Conservation (phyloP, 2,113 vertebrate species). For the Sturnira hondurensis region DNA sequence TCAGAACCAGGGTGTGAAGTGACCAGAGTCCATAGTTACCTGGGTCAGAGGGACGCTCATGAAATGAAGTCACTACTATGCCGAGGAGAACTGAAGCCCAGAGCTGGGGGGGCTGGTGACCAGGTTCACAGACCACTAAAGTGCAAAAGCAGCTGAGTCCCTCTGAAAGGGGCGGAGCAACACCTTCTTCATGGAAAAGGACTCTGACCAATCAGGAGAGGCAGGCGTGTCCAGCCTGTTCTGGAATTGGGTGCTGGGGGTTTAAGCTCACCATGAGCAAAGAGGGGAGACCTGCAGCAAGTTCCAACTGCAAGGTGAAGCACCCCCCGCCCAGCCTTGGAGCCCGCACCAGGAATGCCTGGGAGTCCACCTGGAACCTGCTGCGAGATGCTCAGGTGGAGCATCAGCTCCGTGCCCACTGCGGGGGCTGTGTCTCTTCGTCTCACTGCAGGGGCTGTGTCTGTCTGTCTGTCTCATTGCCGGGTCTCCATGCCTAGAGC, state of each 20-base stretch:
- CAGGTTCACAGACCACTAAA: background rate
- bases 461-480: no score
- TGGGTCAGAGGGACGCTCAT: background rate
- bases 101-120: background rate
- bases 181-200: background rate
- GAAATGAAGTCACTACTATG: background rate
- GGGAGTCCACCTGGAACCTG: background rate
- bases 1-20: background rate
- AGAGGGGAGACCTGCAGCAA: background rate
- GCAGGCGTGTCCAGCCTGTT: background rate
- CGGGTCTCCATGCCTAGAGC: background rate
- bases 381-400: no score
- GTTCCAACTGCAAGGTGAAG: background rate
- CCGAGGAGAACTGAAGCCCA: background rate
- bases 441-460: accelerated
- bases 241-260: background rate
- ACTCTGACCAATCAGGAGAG: background rate
- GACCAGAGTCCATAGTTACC: background rate
- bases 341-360: background rate
- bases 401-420: background rate
- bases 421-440: no score
- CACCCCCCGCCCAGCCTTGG: no score
- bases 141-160: background rate
- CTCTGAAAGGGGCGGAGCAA: background rate
- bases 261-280: background rate